Base-by-base conservation (phyloP, 1,140 invertebrate genomes). In the Pygmarrhopalites habei region DNA sequence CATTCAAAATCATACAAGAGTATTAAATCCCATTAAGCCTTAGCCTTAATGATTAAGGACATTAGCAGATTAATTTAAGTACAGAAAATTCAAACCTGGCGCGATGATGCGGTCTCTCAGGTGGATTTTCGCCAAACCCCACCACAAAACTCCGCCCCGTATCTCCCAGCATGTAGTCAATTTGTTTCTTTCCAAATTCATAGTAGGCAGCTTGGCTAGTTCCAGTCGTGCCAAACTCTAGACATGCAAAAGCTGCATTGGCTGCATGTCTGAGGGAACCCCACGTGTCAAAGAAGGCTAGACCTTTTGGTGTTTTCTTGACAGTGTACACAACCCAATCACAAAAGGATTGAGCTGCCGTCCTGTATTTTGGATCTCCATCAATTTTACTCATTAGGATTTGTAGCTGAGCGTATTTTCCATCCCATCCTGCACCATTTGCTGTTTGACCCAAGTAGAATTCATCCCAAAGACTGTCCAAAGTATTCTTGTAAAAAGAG, bases 351-450 rank as follows among this genome's bases (percentile, higher is more conserved):
- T 41, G 17, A 5, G 58, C 49, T 17, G 66, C 63, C 5, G 10
- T 28, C 10, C 25, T 25, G 55, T 66, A 68, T 21, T 51, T 53
- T 0, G 52, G n/a, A 29, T 63, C 26, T 32, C 60, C 58, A 29
- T 65, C 64, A 21, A 72, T 47, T 62, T 65, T 71, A 62, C 21
- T 68, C 14, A 56, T 80, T 78, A 15, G 29, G 15, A 74, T 82
- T 74, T 83, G 81, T 32, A 81, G 76, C 2, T 82, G 82, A 28
- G 80, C 78, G 23, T 76, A 75, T 71, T 84, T 84, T 65, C 83
- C 80, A 66, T 85, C 83, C 73, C 82, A 85, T 32, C 77, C 81
- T 64, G 82, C 82, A 65, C 78, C 77, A 66, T 77, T 75, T 0
- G 80, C 78, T 43, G 79, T 66, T 60, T 77, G 75, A 30, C 75